These are phyloP conservation scores for Trogon melanurus DNA, from an alignment of 2,113 vertebrate species.

Conservation along the genomic window DNA sequence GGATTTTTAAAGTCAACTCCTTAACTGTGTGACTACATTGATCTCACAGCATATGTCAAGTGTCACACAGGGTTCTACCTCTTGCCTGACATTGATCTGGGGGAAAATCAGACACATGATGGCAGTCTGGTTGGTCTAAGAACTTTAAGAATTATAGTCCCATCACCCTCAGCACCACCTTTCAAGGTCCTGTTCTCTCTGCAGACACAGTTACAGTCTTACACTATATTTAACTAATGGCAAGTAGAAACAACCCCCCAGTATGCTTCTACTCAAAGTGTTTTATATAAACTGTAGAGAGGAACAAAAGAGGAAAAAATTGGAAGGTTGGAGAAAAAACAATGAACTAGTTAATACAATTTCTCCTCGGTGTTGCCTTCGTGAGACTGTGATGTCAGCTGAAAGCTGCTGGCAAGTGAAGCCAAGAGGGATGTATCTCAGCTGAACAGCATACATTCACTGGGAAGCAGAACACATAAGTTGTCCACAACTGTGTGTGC, in stretches of 20 bases:
- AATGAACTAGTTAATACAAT: not conserved
- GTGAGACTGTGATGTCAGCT: not conserved
- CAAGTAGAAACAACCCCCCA: not conserved
- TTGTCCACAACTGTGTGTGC: not conserved
- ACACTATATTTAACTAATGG: not conserved
- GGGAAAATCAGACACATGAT: not conserved
- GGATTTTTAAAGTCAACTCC: not conserved
- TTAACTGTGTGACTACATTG: not conserved
- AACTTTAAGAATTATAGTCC: not conserved
- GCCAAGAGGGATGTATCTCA: not conserved
- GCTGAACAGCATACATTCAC: not conserved
- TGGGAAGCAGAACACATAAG: not conserved
- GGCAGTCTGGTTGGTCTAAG: not conserved
- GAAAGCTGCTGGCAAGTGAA: not conserved
- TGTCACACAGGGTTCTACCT: not conserved
- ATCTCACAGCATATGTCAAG: not conserved
- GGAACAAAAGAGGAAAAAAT: not conserved
- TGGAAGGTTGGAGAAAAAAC: not conserved
- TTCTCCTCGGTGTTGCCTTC: not conserved
- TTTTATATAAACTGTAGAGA: not conserved
- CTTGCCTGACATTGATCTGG: rapidly evolving
- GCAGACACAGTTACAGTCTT: not conserved
- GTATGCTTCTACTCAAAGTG: not conserved
- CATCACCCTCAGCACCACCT: not conserved
- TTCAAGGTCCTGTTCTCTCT: not conserved